Conservation (phyloP, 2,113 vertebrate species). For the Philantomba maxwellii region DNA sequence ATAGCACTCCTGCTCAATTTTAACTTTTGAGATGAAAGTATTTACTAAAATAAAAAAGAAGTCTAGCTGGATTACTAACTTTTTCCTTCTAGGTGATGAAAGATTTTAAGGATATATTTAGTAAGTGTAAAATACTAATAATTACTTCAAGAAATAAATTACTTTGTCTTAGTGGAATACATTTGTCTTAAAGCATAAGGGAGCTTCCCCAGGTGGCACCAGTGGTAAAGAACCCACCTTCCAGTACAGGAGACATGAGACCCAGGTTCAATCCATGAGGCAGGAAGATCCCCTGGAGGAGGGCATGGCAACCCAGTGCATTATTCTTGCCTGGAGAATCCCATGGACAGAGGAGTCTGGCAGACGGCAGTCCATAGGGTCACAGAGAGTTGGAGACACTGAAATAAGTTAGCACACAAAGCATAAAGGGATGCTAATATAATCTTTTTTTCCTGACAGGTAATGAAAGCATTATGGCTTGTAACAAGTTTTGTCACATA, state of each 20-base stretch:
- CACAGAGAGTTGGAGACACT: neutral
- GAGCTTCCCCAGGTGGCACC: neutral
- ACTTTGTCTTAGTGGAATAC: neutral
- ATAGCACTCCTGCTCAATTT: neutral
- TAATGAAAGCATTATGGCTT: slow-evolving; percentile 53
- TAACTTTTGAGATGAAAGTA: slow-evolving; percentile 31
- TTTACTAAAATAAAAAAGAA: slow-evolving; percentile 8
- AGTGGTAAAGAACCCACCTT: neutral
- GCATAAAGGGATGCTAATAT: neutral
- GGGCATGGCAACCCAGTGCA: neutral
- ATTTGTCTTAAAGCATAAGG: neutral
- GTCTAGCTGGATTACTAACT: slow-evolving; percentile 27
- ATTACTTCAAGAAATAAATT: slow-evolving; percentile 13
- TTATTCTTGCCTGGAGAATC: neutral
- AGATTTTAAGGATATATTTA: slow-evolving; percentile 7
- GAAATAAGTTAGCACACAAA: neutral
- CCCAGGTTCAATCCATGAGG: neutral
- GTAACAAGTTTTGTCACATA: slow-evolving; percentile 50
- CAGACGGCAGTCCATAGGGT: neutral
- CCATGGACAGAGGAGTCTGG: neutral
- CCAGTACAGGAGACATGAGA: neutral
- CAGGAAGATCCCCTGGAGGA: neutral
- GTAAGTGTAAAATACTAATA: slow-evolving; percentile 26
- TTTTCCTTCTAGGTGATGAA: slow-evolving; percentile 18
- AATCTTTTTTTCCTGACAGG: slow-evolving; percentile 20